Percentiles rank a stretch among this genome's conserved stretches.
phyloP scores from a whole-genome alignment of 2,888 invertebrate genomes.

The Chymomyza fuscimana region DNA sequence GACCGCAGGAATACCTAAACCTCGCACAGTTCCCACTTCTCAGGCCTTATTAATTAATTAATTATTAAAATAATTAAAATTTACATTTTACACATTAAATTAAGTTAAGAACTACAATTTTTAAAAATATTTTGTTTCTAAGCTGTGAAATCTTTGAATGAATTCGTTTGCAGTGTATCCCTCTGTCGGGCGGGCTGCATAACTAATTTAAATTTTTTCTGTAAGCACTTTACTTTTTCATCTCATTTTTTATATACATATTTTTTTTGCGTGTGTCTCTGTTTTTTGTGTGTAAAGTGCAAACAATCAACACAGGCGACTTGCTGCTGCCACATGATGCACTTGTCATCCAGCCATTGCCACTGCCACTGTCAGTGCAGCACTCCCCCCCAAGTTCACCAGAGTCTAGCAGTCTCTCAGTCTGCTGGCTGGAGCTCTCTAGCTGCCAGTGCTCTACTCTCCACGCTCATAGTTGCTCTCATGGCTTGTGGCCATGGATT shows the following conservation, averaged over 20 bases:
- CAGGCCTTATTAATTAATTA: too few species aligned
- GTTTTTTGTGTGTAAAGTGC: conserved; percentile 68
- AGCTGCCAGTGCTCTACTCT: not conserved
- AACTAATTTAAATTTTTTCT: conserved; percentile 16
- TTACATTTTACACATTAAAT: too few species aligned
- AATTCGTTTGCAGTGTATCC: not conserved
- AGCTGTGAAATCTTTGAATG: too few species aligned
- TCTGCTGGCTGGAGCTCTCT: not conserved
- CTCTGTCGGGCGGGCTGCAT: not conserved
- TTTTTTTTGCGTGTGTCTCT: conserved; percentile 44
- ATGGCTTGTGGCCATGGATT: not conserved
- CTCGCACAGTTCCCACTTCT: too few species aligned
- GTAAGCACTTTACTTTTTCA: conserved; percentile 16
- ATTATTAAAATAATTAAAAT: too few species aligned
- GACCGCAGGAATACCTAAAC: too few species aligned
- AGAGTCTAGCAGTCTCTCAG: not conserved
- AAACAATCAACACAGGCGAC: conserved; percentile 71
- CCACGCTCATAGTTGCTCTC: not conserved
- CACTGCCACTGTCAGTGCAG: not conserved
- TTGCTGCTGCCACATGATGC: conserved; percentile 53
- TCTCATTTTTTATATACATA: conserved; percentile 17
- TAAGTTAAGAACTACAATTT: too few species aligned
- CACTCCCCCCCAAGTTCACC: not conserved
- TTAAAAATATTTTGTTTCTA: too few species aligned
- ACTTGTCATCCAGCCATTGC: conserved; percentile 15